phyloP scores from a whole-genome alignment of 2,797 vertebrate genomes.

The Amphiprion clarkii region DNA sequence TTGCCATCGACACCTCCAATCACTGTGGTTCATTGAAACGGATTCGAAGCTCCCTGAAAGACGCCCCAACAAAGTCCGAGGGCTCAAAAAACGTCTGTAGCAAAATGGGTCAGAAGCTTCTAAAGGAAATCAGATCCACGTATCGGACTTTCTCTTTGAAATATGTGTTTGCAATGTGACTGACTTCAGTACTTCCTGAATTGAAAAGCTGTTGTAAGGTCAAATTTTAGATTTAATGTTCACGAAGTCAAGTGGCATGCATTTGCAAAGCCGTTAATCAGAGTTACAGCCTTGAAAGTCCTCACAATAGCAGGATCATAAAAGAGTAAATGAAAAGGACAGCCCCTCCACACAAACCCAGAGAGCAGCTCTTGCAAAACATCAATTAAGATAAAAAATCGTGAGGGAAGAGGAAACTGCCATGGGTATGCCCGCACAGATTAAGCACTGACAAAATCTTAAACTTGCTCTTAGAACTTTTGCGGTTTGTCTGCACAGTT shows the following conservation, averaged over 20 bases:
- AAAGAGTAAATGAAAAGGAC: slow-evolving; percentile 38
- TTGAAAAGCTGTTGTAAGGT: slow-evolving; percentile 17
- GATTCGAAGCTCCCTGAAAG: slow-evolving; percentile 41
- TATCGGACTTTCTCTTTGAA: too few species aligned
- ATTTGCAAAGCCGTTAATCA: slow-evolving; percentile 37
- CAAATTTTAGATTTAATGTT: slow-evolving; percentile 19
- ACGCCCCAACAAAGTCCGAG: slow-evolving; percentile 36
- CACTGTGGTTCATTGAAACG: slow-evolving; percentile 34
- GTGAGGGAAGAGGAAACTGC: background rate
- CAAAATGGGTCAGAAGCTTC: slow-evolving; percentile 51
- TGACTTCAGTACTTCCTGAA: slow-evolving; percentile 14
- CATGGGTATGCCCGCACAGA: slow-evolving; percentile 2
- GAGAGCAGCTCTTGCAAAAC: slow-evolving; percentile 15
- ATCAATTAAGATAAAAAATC: slow-evolving; percentile 8
- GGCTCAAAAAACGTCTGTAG: slow-evolving; percentile 26
- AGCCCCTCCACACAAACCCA: slow-evolving; percentile 2
- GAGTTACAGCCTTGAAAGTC: slow-evolving; percentile 6
- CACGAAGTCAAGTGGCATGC: slow-evolving; percentile 29
- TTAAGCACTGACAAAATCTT: slow-evolving; percentile 13
- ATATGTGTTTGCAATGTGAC: background rate
- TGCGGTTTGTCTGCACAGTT: slow-evolving; percentile 19
- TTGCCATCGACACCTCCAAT: slow-evolving; percentile 56
- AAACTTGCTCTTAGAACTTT: slow-evolving; percentile 25
- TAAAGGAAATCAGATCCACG: slow-evolving; percentile 31
- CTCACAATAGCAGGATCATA: slow-evolving; percentile 26